phyloP scores from a whole-genome alignment of 2,797 vertebrate genomes.

The Picus viridis region DNA sequence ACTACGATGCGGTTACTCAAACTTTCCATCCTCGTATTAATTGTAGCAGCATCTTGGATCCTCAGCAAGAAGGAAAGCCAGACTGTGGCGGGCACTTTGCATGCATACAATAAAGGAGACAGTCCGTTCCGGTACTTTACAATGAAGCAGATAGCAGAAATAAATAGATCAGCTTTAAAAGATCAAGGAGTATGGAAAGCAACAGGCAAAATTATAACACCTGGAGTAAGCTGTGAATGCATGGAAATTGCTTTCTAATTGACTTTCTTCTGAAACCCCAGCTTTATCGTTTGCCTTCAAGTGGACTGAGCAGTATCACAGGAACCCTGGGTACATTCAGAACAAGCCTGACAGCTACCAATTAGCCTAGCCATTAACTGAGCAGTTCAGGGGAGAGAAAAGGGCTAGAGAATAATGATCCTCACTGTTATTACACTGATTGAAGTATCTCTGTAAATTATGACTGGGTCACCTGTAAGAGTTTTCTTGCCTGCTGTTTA shows the following conservation, averaged over 20 bases:
- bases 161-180: background rate
- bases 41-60: background rate
- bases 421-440: background rate
- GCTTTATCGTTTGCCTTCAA: background rate
- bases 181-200: background rate
- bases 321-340: background rate
- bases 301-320: background rate
- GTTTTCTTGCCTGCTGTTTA: background rate
- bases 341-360: constrained; percentile 13
- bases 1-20: constrained; percentile 18
- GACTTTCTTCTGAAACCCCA: constrained; percentile 6
- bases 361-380: background rate
- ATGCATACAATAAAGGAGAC: background rate
- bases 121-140: background rate
- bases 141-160: background rate
- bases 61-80: background rate
- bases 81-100: background rate
- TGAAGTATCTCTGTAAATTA: background rate
- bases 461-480: background rate
- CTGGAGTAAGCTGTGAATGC: background rate
- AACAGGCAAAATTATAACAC: background rate
- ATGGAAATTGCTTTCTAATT: constrained; percentile 26
- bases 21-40: constrained; percentile 31
- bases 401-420: background rate
- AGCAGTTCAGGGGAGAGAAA: background rate